Conservation (phyloP, 2,113 vertebrate genomes). For the Sinocyclocheilus anophthalmus region DNA sequence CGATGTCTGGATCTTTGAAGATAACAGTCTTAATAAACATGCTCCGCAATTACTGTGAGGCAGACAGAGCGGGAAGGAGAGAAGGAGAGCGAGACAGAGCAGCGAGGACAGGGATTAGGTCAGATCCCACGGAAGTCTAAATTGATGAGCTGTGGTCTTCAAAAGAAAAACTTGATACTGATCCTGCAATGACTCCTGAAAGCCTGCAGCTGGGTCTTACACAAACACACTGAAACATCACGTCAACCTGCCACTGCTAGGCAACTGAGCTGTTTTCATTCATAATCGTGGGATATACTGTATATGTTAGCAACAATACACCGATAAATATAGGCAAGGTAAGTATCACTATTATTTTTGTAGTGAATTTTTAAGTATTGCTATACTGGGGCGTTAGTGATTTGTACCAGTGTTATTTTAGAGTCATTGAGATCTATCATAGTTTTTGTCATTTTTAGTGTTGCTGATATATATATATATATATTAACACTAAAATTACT, state of each 20-base stretch:
- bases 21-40: conserved; percentile 82
- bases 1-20: conserved; percentile 81
- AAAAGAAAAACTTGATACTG: conserved; percentile 71
- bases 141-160: conserved; percentile 73
- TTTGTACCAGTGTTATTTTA: too few relatives aligned
- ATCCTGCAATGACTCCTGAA: conserved; percentile 66
- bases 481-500: too few relatives aligned
- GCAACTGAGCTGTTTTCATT: neutral
- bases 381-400: too few relatives aligned
- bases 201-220: conserved; percentile 53
- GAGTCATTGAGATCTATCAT: too few relatives aligned
- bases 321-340: neutral
- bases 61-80: conserved; percentile 35
- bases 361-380: too few relatives aligned
- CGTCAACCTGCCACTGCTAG: neutral
- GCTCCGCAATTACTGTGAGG: conserved; percentile 78
- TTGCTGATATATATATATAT: too few relatives aligned
- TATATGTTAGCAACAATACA: neutral
- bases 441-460: too few relatives aligned
- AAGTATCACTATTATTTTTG: neutral
- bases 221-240: conserved; percentile 7
- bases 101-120: conserved; percentile 75
- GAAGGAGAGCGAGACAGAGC: conserved; percentile 53
- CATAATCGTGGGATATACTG: neutral
- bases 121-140: conserved; percentile 73